Evolutionary conservation across 2,797 vertebrate species (phyloP), one percentile per base, ranked within the genome.

Genomic region (Smutsia gigantea): DNA sequence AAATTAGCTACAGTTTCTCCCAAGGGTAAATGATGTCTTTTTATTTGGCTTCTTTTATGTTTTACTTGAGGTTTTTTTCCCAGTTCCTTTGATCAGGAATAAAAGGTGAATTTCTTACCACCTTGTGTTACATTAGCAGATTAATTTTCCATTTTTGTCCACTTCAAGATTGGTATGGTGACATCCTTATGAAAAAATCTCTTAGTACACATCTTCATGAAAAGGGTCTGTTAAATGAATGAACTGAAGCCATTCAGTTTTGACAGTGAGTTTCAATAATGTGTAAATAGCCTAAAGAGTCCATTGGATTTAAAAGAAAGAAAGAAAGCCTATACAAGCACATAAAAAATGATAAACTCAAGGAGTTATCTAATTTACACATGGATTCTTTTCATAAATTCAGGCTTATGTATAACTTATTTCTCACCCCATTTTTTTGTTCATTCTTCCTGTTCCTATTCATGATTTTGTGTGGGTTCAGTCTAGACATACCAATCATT

Each of bases 401-500:
- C 57, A 61, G 19, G 51, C 21, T 31, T n/a, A 19, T 66, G 21
- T 6, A 1, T 75, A 84, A 59, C 39, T 57, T 86, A 63, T 49
- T 79, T 57, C 53, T 37, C 25, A 69, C 4, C 19, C 14, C 27
- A 90, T 39, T 71, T 63, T 31, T 23, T 25, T 71, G 64, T 93
- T 87, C 74, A 74, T 75, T 90, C 42, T 63, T 91, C 42, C 51
- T 61, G 21, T 87, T 87, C 37, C 53, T 69, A 3, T 31, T 57
- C 46, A 25, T 69, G 46, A 83, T 90, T 87, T 37, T 25, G 2
- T 94, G 66, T 94, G 72, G 68, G 72, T 81, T 86, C 51, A 68
- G 61, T 96, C 92, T 96, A 96, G 95, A 95, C 69, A 84, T 17
- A 61, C 37, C 25, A 79, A 64, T 49, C 81, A 93, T 92, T 61